Conservation (phyloP, 2,113 vertebrate genomes). For the Pomatorhinus ruficollis region DNA sequence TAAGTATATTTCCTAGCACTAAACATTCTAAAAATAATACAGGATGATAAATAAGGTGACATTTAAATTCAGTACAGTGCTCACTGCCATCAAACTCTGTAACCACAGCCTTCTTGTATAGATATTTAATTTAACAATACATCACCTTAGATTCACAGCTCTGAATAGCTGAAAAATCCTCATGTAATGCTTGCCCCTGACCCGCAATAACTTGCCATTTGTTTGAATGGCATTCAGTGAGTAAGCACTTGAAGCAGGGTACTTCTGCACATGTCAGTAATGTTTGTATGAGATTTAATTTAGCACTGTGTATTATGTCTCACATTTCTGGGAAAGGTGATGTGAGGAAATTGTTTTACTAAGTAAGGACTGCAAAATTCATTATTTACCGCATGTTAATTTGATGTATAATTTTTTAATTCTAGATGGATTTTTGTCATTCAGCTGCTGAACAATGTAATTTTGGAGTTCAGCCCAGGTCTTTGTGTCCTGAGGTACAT, state of each 20-base stretch:
- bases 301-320: neutral
- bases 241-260: conserved; percentile 15
- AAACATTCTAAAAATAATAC: conserved; percentile 36
- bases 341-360: neutral
- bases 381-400: neutral
- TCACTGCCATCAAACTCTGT: conserved; percentile 3
- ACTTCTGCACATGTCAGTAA: conserved; percentile 2
- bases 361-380: neutral
- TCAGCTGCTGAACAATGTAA: neutral
- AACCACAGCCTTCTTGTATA: neutral
- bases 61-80: conserved; percentile 15
- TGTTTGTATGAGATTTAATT: conserved; percentile 29
- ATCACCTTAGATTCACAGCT: conserved; percentile 27
- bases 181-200: neutral
- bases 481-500: neutral
- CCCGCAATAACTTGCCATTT: neutral
- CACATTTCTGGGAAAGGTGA: conserved; percentile 33
- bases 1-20: conserved; percentile 22
- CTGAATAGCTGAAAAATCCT: conserved; percentile 16
- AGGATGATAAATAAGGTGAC: conserved; percentile 50
- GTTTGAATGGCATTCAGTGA: neutral
- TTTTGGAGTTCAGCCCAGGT: neutral
- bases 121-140: conserved; percentile 20
- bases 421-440: neutral
- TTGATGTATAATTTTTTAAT: neutral